Percentiles rank a stretch among this genome's conserved stretches.
Evolutionary conservation across 2,797 vertebrate genomes (phyloP).

Genomic region (Pampus argenteus): DNA sequence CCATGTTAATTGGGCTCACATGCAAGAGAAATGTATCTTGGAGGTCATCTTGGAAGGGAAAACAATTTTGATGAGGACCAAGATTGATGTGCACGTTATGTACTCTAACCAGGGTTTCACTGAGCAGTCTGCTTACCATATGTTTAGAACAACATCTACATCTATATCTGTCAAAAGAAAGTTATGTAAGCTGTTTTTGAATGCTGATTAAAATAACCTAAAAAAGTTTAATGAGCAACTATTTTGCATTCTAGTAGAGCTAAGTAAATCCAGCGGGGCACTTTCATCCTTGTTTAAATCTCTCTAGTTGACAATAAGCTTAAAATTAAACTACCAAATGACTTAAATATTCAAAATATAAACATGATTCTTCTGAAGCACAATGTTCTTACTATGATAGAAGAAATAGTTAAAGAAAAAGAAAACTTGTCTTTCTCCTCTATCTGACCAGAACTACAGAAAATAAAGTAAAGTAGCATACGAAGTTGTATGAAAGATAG

Average conservation of each 20-base stretch:
- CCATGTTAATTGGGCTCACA: background rate
- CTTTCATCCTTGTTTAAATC: constrained; percentile 3
- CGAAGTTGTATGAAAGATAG: background rate
- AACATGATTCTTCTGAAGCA: background rate
- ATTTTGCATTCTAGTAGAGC: constrained; percentile 10
- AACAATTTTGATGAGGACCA: constrained; percentile 7
- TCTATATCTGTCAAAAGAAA: background rate
- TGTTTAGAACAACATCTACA: background rate
- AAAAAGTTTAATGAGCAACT: constrained; percentile 18
- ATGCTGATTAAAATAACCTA: constrained; percentile 1
- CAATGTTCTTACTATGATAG: background rate
- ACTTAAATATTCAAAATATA: background rate
- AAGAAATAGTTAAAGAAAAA: background rate
- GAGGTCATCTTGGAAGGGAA: constrained; percentile 10
- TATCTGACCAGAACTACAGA: constrained; percentile 7
- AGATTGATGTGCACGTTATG: constrained; percentile 4
- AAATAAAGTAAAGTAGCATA: constrained; percentile 23
- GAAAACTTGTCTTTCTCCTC: background rate
- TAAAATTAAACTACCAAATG: background rate
- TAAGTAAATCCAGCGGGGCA: background rate
- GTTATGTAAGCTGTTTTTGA: constrained; percentile 1
- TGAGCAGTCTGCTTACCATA: background rate
- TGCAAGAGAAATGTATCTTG: constrained; percentile 24
- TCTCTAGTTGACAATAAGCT: background rate
- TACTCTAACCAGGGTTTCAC: background rate